phyloP scores from a whole-genome alignment of 2,797 vertebrate genomes.

The Anabas testudineus region DNA sequence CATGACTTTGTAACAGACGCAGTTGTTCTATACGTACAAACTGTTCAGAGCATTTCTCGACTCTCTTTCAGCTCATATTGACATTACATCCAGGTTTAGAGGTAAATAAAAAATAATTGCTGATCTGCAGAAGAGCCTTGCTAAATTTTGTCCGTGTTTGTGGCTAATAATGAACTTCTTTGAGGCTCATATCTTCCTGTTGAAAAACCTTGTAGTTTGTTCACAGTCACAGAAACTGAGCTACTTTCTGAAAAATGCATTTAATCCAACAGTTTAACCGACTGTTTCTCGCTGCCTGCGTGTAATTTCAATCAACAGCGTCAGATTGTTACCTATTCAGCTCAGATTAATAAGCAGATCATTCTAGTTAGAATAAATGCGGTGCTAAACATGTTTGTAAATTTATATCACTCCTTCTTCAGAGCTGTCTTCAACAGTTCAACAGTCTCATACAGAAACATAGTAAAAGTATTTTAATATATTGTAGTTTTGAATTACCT shows the following conservation, averaged over 20 bases:
- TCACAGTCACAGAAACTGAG: background rate
- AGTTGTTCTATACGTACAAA: no score
- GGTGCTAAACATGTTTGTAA: conserved; percentile 14
- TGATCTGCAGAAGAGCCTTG: background rate
- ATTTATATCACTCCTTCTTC: conserved; percentile 2
- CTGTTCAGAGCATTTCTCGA: no score
- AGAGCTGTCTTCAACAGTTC: conserved; percentile 7
- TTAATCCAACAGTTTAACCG: conserved; percentile 10
- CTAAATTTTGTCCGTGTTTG: background rate
- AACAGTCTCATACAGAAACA: conserved; percentile 1
- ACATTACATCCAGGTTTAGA: no score
- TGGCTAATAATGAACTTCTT: background rate
- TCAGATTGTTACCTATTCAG: conserved; percentile 48
- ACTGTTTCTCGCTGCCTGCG: conserved; percentile 29
- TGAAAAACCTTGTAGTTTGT: background rate
- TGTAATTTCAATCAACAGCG: conserved; percentile 52
- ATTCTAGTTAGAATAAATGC: conserved; percentile 29
- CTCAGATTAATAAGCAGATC: conserved; percentile 44
- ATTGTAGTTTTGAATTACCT: conserved; percentile 1
- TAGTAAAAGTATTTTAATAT: conserved; percentile 7
- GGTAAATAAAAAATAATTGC: no score
- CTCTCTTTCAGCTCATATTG: no score
- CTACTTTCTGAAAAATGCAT: background rate
- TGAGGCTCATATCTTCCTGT: background rate
- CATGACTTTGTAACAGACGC: no score